Conservation (phyloP, 2,797 vertebrate genomes). For the Pangasius macronema region DNA sequence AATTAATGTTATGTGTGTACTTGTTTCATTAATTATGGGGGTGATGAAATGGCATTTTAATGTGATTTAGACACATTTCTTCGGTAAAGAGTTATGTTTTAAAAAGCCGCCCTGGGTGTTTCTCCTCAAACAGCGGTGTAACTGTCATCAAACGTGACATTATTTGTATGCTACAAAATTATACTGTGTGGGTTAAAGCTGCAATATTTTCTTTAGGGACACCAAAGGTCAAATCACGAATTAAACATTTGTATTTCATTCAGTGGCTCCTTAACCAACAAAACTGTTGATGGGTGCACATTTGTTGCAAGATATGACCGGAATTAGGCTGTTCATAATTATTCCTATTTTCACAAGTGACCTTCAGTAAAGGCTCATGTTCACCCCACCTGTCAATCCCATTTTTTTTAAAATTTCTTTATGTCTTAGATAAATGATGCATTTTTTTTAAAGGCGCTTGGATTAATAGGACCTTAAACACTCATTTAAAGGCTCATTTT, state of each 20-base stretch:
- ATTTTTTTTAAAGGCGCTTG: conserved; percentile 42
- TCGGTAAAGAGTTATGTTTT: conserved; percentile 36
- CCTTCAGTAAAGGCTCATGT: conserved; percentile 25
- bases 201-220: conserved; percentile 17
- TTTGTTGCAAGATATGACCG: conserved; percentile 32
- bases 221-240: background rate
- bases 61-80: conserved; percentile 41
- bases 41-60: conserved; percentile 64
- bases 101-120: background rate
- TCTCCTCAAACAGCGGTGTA: conserved; percentile 1
- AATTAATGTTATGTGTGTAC: conserved; percentile 50
- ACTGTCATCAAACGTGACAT: conserved; percentile 2
- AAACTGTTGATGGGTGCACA: conserved; percentile 8
- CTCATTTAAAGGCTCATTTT: conserved; percentile 34
- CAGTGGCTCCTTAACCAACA: background rate
- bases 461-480: conserved; percentile 43
- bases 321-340: conserved; percentile 27
- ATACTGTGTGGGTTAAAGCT: background rate
- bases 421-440: conserved; percentile 69
- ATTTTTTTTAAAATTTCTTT: conserved; percentile 68
- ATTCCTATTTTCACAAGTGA: conserved; percentile 31
- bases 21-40: conserved; percentile 55
- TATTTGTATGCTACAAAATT: background rate
- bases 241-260: background rate
- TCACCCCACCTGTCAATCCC: conserved; percentile 70